A percentile compares a stretch with the other conserved stretches of the same genome.
phyloP scores from a whole-genome alignment of 1,140 invertebrate genomes.

The Monomorium pharaonis region DNA sequence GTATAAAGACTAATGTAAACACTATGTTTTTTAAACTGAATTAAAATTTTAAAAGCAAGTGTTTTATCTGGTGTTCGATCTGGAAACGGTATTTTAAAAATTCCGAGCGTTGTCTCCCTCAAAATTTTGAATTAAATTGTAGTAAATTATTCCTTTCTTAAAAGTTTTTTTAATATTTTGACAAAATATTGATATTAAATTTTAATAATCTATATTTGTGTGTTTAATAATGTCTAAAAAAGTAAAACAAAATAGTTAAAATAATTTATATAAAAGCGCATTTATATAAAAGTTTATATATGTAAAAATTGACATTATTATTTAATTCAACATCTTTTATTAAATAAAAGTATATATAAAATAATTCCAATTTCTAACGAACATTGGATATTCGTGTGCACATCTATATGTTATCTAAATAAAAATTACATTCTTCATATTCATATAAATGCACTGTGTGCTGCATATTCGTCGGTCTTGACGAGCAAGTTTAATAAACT shows the following conservation, averaged over 20 bases:
- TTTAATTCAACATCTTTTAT: too few species aligned
- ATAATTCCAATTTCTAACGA: too few species aligned
- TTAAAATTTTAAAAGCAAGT: not conserved
- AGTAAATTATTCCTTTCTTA: not conserved
- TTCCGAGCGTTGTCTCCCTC: not conserved
- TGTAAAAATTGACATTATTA: not conserved
- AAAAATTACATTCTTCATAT: too few species aligned
- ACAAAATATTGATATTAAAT: not conserved
- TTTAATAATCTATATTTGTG: not conserved
- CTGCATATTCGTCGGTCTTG: too few species aligned
- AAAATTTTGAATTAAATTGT: not conserved
- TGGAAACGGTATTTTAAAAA: not conserved
- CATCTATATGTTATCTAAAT: too few species aligned
- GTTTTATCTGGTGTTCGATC: too few species aligned
- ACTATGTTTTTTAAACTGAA: not conserved
- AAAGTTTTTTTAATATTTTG: not conserved
- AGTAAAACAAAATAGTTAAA: not conserved
- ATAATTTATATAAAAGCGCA: not conserved
- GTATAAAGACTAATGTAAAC: not conserved
- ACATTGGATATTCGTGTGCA: too few species aligned
- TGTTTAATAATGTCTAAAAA: not conserved
- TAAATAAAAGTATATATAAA: too few species aligned
- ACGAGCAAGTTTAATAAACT: too few species aligned
- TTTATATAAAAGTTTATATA: not conserved
- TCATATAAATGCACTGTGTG: too few species aligned